Evolutionary conservation across 2,888 invertebrate genomes (phyloP), one percentile per base, ranked within the genome.

Genomic region (Netelia virgata): DNA sequence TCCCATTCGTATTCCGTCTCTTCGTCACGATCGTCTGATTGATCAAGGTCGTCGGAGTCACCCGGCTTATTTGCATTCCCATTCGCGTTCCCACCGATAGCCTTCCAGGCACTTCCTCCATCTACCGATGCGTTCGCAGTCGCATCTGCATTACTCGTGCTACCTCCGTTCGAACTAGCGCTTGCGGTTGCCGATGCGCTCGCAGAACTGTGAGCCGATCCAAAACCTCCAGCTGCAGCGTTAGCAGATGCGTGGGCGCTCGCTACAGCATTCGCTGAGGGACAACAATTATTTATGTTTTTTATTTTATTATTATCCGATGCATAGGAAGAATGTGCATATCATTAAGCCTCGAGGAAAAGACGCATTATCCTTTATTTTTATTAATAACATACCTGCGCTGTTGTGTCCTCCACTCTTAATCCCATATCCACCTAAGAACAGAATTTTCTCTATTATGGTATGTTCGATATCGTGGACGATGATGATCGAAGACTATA

Each of bases 361-460:
- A 55, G 10, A 36, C 43, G 1, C 18, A 18, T 8, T 18, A 14
- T 3, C 1, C 47, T 47, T 11, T 8, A 47, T 47, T 47, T 14
- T 11, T 14, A 47, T 47, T 47, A 10, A 47, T 14, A n/a, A 41
- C 50, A 10, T 41, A 84, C 84, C 84, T 61, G 74, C 43, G 8
- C 47, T 8, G 10, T 14, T 47, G 10, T 16, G 10, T 11, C 79
- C 55, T 53, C 74, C 83, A 36, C 84, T 77, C 50, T 84, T 84
- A 14, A 84, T 81, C 20, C 84, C 84, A 63, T 84, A 81, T 47
- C 81, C 77, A 0, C 70, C 84, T 84, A 74, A 1, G 82, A 74
- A 50, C 41, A 63, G 3, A 20, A 20, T 6, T 57, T 18, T 57
- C 18, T 14, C 10, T 57, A 16, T 55, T 9, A 18, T 55, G 1